phyloP scores from a whole-genome alignment of 1,140 invertebrate genomes.

The Drosophila sproati region DNA sequence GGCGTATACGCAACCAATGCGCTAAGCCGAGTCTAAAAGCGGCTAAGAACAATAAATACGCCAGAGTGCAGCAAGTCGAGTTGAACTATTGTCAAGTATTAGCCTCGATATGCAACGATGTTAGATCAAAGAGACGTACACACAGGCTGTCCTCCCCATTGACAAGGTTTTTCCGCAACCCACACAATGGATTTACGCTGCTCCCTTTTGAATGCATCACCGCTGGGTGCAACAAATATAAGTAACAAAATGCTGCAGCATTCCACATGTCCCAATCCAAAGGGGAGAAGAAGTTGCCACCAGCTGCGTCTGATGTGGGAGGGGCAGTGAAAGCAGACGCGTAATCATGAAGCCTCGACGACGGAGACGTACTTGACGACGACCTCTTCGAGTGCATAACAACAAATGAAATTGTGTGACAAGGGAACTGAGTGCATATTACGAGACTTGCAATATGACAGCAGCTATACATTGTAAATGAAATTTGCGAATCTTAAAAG shows the following conservation, averaged over 20 bases:
- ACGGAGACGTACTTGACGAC: slow-evolving; percentile 45
- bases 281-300: background rate
- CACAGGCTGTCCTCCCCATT: background rate
- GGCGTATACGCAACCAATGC: slow-evolving; percentile 65
- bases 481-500: background rate
- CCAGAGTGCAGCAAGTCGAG: slow-evolving; percentile 69
- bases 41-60: slow-evolving; percentile 62
- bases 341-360: slow-evolving; percentile 68
- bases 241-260: slow-evolving; percentile 63
- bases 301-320: slow-evolving; percentile 1
- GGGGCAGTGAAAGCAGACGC: slow-evolving; percentile 19
- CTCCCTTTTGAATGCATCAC: slow-evolving; percentile 53
- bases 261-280: slow-evolving; percentile 20
- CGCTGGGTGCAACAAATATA: slow-evolving; percentile 68
- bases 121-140: slow-evolving; percentile 67
- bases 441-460: background rate
- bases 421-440: slow-evolving; percentile 18
- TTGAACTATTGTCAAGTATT: slow-evolving; percentile 82
- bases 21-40: slow-evolving; percentile 49
- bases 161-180: background rate
- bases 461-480: background rate
- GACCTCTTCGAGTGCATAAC: slow-evolving; percentile 74
- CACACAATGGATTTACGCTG: slow-evolving; percentile 11
- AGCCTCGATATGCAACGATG: slow-evolving; percentile 80
- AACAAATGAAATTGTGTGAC: slow-evolving; percentile 76